phyloP scores from a whole-genome alignment of 2,113 vertebrate species.

The Carassius auratus region DNA sequence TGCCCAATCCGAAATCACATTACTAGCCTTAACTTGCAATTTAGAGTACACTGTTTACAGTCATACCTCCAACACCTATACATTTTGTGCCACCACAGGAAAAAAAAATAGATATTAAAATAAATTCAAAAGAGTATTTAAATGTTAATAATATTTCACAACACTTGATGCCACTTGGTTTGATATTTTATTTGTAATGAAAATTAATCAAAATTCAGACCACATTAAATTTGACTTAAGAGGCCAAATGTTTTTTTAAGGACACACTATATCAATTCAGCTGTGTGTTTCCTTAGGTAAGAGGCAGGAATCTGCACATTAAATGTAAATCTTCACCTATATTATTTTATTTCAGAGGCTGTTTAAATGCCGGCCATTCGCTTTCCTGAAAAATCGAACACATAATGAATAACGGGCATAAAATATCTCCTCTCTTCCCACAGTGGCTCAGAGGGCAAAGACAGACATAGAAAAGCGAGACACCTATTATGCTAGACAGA shows the following conservation, averaged over 20 bases:
- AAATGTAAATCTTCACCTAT: not conserved
- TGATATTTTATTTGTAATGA: not conserved
- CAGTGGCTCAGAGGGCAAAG: slow-evolving; percentile 35
- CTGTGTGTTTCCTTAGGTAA: not conserved
- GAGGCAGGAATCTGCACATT: not conserved
- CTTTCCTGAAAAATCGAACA: slow-evolving; percentile 9
- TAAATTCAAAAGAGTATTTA: no score
- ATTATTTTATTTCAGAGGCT: not conserved
- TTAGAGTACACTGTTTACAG: not conserved
- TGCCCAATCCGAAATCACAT: not conserved
- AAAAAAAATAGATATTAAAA: no score
- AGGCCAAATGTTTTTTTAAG: not conserved
- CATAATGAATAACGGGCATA: slow-evolving; percentile 49
- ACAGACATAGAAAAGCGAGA: slow-evolving; percentile 10
- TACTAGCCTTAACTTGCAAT: not conserved
- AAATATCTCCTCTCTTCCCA: slow-evolving; percentile 41
- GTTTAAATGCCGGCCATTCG: slow-evolving; percentile 6
- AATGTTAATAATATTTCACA: no score
- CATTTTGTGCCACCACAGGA: not conserved
- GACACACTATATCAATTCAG: not conserved
- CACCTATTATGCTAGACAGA: slow-evolving; percentile 23
- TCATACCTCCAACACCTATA: not conserved
- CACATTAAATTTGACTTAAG: not conserved
- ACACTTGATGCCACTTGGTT: not conserved
- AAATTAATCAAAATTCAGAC: not conserved